Conservation (phyloP, 2,797 vertebrate genomes). For the Holocentrus rufus region DNA sequence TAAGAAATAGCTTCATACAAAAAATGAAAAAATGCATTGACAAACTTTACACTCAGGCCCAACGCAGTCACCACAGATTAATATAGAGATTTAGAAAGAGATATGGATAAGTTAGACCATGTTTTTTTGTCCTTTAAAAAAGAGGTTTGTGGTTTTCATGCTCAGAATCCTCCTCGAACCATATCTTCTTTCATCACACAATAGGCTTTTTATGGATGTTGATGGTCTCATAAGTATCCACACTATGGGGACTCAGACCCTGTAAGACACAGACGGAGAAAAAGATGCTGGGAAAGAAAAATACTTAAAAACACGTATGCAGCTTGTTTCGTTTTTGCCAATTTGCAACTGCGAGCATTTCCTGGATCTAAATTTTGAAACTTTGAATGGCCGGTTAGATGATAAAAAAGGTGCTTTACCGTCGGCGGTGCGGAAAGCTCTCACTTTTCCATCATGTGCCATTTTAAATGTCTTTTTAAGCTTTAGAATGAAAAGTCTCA, state of each 20-base stretch:
- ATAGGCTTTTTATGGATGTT: conserved; percentile 53
- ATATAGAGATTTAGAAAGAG: not conserved
- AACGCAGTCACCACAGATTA: not conserved
- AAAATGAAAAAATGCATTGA: not conserved
- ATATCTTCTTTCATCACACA: conserved; percentile 17
- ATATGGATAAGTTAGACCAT: too few relatives aligned
- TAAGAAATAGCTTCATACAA: conserved; percentile 15
- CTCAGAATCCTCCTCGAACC: not conserved
- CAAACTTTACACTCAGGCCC: not conserved
- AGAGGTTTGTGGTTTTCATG: not conserved
- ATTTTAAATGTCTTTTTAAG: conserved; percentile 55
- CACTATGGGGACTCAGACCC: conserved; percentile 63
- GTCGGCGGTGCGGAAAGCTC: conserved; percentile 11
- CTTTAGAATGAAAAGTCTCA: conserved; percentile 60
- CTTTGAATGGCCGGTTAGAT: not conserved
- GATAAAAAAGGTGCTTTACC: conserved; percentile 14
- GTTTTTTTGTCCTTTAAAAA: not conserved
- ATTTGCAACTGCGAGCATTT: not conserved
- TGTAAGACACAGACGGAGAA: conserved; percentile 41
- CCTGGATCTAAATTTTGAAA: too few relatives aligned
- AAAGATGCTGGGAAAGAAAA: not conserved
- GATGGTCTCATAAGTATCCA: conserved; percentile 78
- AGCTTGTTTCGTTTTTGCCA: too few relatives aligned
- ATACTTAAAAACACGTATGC: not conserved
- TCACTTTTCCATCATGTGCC: conserved; percentile 29